Evolutionary conservation across 2,888 invertebrate genomes (phyloP).

Genomic region (Pollenia labialis): DNA sequence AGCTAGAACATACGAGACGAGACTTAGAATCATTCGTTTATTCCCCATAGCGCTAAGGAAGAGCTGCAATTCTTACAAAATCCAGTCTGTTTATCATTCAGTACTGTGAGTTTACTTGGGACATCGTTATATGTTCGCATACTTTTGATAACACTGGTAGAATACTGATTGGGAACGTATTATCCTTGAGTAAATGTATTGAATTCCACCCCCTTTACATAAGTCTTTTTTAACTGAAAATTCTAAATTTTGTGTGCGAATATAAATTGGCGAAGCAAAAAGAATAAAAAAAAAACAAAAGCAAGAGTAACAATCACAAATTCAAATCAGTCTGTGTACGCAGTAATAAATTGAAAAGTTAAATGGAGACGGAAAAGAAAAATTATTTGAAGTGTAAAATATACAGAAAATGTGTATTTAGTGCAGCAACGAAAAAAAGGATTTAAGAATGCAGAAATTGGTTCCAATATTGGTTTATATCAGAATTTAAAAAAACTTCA

Average conservation of each 20-base stretch:
- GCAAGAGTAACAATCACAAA: constrained; percentile 14
- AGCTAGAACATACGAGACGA: background rate
- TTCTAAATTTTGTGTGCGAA: constrained; percentile 7
- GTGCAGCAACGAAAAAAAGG: no score
- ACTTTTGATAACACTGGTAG: background rate
- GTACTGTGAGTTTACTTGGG: background rate
- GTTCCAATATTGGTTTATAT: no score
- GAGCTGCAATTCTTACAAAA: background rate
- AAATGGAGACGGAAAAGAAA: constrained; percentile 10
- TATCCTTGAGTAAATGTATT: no score
- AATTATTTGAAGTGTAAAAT: background rate
- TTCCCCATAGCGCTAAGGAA: background rate
- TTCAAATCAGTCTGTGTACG: constrained; percentile 44
- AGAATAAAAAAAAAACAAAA: background rate
- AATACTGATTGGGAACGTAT: background rate
- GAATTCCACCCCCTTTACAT: no score
- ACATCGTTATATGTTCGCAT: background rate
- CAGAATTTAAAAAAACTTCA: no score
- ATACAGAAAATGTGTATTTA: background rate
- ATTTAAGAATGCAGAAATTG: no score
- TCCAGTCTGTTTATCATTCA: constrained; percentile 12
- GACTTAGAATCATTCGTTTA: background rate
- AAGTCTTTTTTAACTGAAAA: constrained; percentile 18
- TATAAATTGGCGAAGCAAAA: background rate
- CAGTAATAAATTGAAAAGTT: constrained; percentile 42